Evolutionary conservation across 2,888 invertebrate species (phyloP).

Genomic region (Cantharis rustica): DNA sequence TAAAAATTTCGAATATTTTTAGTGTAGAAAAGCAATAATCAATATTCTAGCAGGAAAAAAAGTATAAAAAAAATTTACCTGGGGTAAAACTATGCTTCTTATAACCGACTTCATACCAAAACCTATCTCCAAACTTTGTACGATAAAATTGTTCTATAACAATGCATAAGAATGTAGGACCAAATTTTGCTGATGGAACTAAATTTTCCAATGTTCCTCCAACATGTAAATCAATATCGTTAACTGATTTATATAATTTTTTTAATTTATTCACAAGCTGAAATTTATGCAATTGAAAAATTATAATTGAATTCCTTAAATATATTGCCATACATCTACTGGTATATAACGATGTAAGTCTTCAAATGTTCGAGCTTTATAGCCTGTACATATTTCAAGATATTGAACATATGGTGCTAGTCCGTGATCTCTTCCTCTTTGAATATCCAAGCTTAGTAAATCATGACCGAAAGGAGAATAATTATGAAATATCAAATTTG

Average conservation of each 20-base stretch:
- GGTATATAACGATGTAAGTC: slow-evolving; percentile 65
- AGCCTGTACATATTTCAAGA: slow-evolving; percentile 68
- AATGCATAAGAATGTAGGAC: slow-evolving; percentile 74
- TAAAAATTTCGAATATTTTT: too few species aligned
- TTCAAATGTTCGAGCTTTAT: slow-evolving; percentile 52
- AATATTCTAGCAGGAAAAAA: too few species aligned
- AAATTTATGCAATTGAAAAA: slow-evolving; percentile 7
- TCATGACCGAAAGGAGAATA: slow-evolving; percentile 70
- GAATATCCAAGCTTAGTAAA: slow-evolving; percentile 72
- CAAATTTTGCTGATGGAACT: slow-evolving; percentile 66
- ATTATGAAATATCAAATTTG: slow-evolving; percentile 74
- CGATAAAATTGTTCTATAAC: slow-evolving; percentile 74
- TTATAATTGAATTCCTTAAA: not conserved
- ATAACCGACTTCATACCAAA: slow-evolving; percentile 70
- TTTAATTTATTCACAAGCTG: slow-evolving; percentile 59
- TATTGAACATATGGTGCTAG: slow-evolving; percentile 72
- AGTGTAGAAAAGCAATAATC: too few species aligned
- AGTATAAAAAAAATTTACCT: slow-evolving; percentile 43
- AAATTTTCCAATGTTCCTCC: slow-evolving; percentile 72
- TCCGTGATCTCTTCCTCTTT: slow-evolving; percentile 74
- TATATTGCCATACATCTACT: slow-evolving; percentile 36
- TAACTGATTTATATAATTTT: slow-evolving; percentile 63
- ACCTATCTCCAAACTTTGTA: slow-evolving; percentile 70
- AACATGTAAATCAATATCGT: slow-evolving; percentile 77
- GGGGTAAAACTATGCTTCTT: slow-evolving; percentile 58